Percentiles rank a stretch among this genome's conserved stretches.
These are phyloP conservation scores for Papilio elwesi DNA, from an alignment of 2,888 invertebrate genomes.

Conservation along the genomic window DNA sequence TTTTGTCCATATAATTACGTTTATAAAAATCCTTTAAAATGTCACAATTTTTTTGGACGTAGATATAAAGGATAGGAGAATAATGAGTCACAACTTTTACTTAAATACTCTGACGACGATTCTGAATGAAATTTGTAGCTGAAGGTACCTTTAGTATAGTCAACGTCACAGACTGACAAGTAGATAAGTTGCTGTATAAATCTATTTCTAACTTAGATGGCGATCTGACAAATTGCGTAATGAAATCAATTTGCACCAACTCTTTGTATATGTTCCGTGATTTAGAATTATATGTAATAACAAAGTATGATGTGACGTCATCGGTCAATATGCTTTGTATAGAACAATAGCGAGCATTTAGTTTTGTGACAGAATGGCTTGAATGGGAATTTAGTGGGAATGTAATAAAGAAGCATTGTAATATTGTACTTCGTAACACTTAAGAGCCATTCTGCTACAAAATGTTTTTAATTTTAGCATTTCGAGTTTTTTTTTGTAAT, in stretches of 20 bases:
- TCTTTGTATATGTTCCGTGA: slow-evolving; percentile 13
- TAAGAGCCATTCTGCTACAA: slow-evolving; percentile 67
- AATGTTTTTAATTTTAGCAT: slow-evolving; percentile 57
- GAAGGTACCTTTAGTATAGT: no score
- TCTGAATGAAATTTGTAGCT: no score
- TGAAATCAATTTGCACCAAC: neutral
- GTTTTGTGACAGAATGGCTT: slow-evolving; percentile 69
- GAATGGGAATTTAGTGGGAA: slow-evolving; percentile 23
- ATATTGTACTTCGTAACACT: slow-evolving; percentile 46
- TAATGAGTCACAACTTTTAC: no score
- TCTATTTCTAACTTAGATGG: no score
- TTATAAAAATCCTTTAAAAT: no score
- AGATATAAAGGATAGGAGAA: no score
- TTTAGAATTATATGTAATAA: slow-evolving; percentile 16
- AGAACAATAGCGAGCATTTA: slow-evolving; percentile 68
- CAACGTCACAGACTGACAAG: no score
- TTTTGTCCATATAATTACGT: no score
- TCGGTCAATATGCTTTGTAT: slow-evolving; percentile 38
- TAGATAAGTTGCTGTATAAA: no score
- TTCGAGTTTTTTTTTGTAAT: slow-evolving; percentile 53
- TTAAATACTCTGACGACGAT: no score
- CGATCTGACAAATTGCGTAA: neutral
- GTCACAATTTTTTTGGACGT: no score
- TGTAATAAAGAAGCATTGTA: slow-evolving; percentile 54
- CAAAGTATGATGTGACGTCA: slow-evolving; percentile 38